Evolutionary conservation across 2,888 invertebrate genomes (phyloP), one percentile per base, ranked within the genome.

Genomic region (Drosophila birchii): DNA sequence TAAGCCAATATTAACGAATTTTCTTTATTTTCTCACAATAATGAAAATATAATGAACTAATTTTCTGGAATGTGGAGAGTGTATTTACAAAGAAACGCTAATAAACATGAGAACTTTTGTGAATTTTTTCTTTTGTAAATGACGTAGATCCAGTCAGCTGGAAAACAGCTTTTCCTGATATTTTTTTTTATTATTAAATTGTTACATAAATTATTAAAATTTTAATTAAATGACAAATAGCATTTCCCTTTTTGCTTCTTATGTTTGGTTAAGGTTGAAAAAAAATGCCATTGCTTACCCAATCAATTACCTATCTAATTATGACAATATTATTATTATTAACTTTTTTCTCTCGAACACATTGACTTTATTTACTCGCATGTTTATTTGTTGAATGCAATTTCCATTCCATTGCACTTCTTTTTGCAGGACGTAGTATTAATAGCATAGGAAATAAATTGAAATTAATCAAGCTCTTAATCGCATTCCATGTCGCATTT

Each of bases 391-490:
- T 51, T 62, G 58, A 63, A 76, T 77, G 60, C 29, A 49, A 71
- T 53, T 70, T 66, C 58, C 45, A 54, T 59, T 78, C n/a, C n/a
- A n/a, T n/a, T 59, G 23, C 43, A 59, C 43, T 51, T 32, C 51
- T 54, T 82, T 67, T 60, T 51, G 23, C 14, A 20, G 47, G 20
- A 9, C 12, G 16, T 34, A 18, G 53, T 38, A 36, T 73, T 76
- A 47, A 60, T 61, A 60, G 60, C 75, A 76, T 68, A 67, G 60
- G 74, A 79, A 75, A 75, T 86, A 75, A 79, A 82, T 79, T 63
- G 36, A 80, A 76, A 78, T 84, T 76, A 81, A 77, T 88, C 78
- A 83, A 76, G 67, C 69, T 71, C 41, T 79, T 86, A 88, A 88
- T 88, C 87, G 78, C 78, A 86, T 82, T 82, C 69, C 41, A 47